Evolutionary conservation across 2,113 vertebrate genomes (phyloP), one percentile per base, ranked within the genome.

Genomic region (Phasianus colchicus): DNA sequence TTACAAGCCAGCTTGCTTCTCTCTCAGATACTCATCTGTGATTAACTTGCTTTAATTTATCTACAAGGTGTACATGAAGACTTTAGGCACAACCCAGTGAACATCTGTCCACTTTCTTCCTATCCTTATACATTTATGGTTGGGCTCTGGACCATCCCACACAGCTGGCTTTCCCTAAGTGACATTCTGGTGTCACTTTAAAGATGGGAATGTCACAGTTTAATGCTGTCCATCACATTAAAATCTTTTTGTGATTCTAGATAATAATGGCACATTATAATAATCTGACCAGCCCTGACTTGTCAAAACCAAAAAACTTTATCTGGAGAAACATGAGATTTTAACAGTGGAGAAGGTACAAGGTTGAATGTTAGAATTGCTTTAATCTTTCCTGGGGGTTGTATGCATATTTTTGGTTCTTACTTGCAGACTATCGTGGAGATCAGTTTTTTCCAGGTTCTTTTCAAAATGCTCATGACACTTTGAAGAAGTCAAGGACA

Each of bases 1-100:
- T 74, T 77, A 71, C 45, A 74, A 71, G 69, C 32, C 54, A 73
- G 43, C 60, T 85, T 87, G 63, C 67, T 91, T 83, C 85, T 83
- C 85, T 69, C 30, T 17, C 67, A 88, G 67, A 88, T 83, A 90
- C 40, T 66, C 40, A 89, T 77, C 79, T 91, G 29, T 86, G 79
- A 85, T 91, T 76, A 92, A 90, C 67, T 92, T 73, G 40, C 32
- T 90, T 81, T 55, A 74, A 16, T 88, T 94, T 70, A 83, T 91
- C 91, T 77, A 92, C 34, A 50, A 91, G 70, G 45, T 38, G 60
- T 40, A 64, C 65, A 47, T 11, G 12, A 88, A 90, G 40, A 45
- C 82, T 80, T 83, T 27, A 86, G 78, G 64, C 72, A 76, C 38
- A 84, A 65, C 45, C 0, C 0, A 65, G n/a, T 18, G 24, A 86